These are phyloP conservation scores for Pocillopora verrucosa DNA, from an alignment of 64 coral and sea anemone species.

Conservation along the genomic window DNA sequence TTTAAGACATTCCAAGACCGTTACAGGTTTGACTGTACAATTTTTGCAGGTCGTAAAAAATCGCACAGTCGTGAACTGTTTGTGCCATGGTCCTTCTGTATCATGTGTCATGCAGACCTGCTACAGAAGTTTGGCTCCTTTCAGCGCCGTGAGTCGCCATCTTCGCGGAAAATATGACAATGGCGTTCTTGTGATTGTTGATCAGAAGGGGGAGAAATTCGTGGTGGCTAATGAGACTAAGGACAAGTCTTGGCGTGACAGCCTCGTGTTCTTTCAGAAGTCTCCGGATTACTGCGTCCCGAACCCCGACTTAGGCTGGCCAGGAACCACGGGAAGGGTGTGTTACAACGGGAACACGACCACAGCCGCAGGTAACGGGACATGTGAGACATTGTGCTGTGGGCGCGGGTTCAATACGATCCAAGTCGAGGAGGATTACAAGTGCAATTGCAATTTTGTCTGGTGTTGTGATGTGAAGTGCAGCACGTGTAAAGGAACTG, in stretches of 20 bases:
- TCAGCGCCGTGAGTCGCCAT: constrained; percentile 65
- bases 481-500: constrained; percentile 7
- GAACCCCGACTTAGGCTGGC: constrained; percentile 57
- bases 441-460: constrained; percentile 83
- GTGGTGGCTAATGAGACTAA: neutral
- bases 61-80: constrained; percentile 56
- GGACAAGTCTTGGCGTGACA: constrained; percentile 54
- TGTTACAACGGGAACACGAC: constrained; percentile 42
- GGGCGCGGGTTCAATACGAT: constrained; percentile 87
- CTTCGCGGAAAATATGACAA: constrained; percentile 66
- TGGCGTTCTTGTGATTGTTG: constrained; percentile 42
- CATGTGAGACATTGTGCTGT: constrained; percentile 76
- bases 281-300: constrained; percentile 83
- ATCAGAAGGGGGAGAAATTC: constrained; percentile 71
- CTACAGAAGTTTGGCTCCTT: constrained; percentile 49
- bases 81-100: constrained; percentile 76
- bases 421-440: constrained; percentile 60
- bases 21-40: neutral
- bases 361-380: constrained; percentile 27
- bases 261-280: constrained; percentile 74
- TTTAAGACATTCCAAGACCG: too few species aligned
- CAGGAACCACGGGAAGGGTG: constrained; percentile 70
- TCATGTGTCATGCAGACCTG: constrained; percentile 71
- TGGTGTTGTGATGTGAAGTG: constrained; percentile 93
- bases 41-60: constrained; percentile 76